These are phyloP conservation scores for Entomobrya multifasciata DNA, from an alignment of 2,888 invertebrate species.

Conservation along the genomic window DNA sequence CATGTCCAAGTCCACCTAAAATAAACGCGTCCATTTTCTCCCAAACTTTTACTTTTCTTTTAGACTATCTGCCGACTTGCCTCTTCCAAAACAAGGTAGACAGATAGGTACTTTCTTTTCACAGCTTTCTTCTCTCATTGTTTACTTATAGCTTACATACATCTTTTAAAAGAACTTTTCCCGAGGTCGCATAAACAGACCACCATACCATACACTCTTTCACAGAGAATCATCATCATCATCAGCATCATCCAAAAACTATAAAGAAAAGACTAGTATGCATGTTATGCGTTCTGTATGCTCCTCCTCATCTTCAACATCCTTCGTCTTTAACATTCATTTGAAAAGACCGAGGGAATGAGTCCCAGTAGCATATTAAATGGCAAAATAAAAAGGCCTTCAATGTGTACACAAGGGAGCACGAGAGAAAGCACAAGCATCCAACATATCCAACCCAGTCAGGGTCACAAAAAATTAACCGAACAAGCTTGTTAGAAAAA, in stretches of 20 bases:
- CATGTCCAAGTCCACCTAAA: background rate
- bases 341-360: slow-evolving; percentile 59
- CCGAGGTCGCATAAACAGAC: background rate
- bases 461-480: slow-evolving; percentile 68
- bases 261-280: too few relatives aligned
- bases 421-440: slow-evolving; percentile 27
- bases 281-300: too few relatives aligned
- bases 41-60: slow-evolving; percentile 17
- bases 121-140: slow-evolving; percentile 1
- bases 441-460: too few relatives aligned
- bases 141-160: slow-evolving; percentile 49
- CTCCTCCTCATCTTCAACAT: too few relatives aligned
- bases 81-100: background rate
- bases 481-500: slow-evolving; percentile 13
- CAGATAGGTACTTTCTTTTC: slow-evolving; percentile 1
- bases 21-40: background rate
- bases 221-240: background rate
- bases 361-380: slow-evolving; percentile 67
- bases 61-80: background rate
- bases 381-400: slow-evolving; percentile 59
- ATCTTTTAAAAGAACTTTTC: slow-evolving; percentile 37
- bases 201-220: background rate
- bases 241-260: too few relatives aligned
- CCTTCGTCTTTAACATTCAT: slow-evolving; percentile 62
- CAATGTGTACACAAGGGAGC: slow-evolving; percentile 55